Evolutionary conservation across 2,888 invertebrate genomes (phyloP), one percentile per base, ranked within the genome.

Genomic region (Microplitis deprimator): DNA sequence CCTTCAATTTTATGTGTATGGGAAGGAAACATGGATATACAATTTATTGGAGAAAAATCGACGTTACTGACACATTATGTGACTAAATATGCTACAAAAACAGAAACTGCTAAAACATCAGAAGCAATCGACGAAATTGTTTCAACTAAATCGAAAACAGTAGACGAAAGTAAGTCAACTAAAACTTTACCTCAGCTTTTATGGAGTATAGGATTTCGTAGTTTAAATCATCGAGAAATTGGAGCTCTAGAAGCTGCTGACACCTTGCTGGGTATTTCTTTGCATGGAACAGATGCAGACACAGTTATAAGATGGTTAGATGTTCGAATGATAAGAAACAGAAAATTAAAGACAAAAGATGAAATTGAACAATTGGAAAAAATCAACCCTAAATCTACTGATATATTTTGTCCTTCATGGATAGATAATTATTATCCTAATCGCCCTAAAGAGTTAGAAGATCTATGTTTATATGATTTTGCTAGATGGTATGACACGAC

Each of bases 21-120:
- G 85, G 79, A 83, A 75, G 84, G 84, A 1, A 85, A 85, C 79
- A 84, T 81, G 70, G 85, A 86, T 69, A 80, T 87, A 17, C 85
- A 85, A 78, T 83, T 79, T 59, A 76, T 81, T 67, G 79, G 79
- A 17, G 81, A 82, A 74, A 82, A 83, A 78, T 82, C 85, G 68
- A 77, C 83, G 13, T 71, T 83, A 40, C 77, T 87, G 62, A 83
- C 79, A 39, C 80, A 79, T 59, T 85, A 85, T 61, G 38, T 83
- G 5, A 86, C 84, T 8, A 86, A 86, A 78, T 86, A 86, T 77
- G 77, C 79, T 4, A 82, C 84, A 1, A 85, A 87, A 82, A 38
- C 73, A 6, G 86, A 86, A 80, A 85, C 84, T 78, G 80, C 77
- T 68, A 81, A 82, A 71, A 71, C 59, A 5, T 60, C 65, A 7